Conservation (phyloP, 1,140 invertebrate genomes). For the Matsumurasca onukii region DNA sequence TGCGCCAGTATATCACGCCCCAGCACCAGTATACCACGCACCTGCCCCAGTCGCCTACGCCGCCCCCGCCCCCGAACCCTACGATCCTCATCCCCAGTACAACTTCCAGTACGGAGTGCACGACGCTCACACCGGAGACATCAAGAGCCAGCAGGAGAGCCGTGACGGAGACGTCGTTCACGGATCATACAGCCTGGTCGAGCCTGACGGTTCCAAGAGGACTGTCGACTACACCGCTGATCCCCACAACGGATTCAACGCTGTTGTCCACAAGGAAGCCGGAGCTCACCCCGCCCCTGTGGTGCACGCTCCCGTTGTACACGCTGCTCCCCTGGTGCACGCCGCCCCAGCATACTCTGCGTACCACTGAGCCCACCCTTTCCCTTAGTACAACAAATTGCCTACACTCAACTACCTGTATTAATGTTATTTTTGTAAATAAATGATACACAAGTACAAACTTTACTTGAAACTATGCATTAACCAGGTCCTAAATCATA, state of each 20-base stretch:
- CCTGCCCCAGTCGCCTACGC: background rate
- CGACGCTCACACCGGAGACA: constrained; percentile 54
- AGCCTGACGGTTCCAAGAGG: constrained; percentile 51
- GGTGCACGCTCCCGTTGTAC: background rate
- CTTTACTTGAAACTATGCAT: too few species aligned
- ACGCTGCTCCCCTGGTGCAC: background rate
- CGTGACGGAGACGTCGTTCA: constrained; percentile 47
- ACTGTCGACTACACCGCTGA: constrained; percentile 56
- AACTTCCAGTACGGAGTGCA: constrained; percentile 56
- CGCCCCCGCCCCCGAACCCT: constrained; percentile 53
- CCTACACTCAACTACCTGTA: too few species aligned
- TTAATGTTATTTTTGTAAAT: too few species aligned
- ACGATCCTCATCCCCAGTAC: constrained; percentile 54
- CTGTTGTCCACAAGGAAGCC: constrained; percentile 29
- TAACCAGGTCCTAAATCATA: too few species aligned
- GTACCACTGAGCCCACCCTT: constrained; percentile 3
- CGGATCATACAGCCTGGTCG: constrained; percentile 33
- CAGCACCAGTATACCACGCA: background rate
- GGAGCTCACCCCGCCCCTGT: constrained; percentile 25
- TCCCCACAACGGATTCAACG: constrained; percentile 27
- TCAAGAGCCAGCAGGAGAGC: constrained; percentile 51
- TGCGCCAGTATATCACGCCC: background rate
- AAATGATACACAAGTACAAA: too few species aligned
- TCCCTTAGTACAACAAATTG: too few species aligned
- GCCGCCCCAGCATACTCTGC: constrained; percentile 1